Evolutionary conservation across 2,888 invertebrate genomes (phyloP).

Genomic region (Epinotia demarniana): DNA sequence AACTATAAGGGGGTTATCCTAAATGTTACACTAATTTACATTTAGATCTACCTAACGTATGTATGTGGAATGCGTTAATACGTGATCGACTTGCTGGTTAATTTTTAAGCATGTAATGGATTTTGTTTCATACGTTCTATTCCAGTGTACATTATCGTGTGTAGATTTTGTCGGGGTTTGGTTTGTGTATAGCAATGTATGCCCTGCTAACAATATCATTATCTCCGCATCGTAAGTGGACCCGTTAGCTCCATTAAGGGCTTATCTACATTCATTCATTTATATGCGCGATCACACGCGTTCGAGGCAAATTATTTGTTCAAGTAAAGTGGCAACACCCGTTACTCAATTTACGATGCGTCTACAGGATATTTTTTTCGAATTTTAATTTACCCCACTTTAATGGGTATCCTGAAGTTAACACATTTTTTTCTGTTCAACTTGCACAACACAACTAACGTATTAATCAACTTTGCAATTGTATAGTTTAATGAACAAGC

Average conservation of each 20-base stretch:
- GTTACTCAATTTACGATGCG: conserved; percentile 5
- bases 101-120: too few species aligned
- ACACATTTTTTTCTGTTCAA: too few species aligned
- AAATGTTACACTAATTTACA: too few species aligned
- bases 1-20: too few species aligned
- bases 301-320: conserved; percentile 58
- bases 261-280: conserved; percentile 63
- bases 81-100: too few species aligned
- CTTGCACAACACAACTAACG: too few species aligned
- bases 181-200: conserved; percentile 3
- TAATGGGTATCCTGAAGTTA: too few species aligned
- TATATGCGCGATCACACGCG: conserved; percentile 66
- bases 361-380: not conserved
- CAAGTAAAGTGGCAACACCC: conserved; percentile 48
- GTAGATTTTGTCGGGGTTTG: not conserved
- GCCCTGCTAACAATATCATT: conserved; percentile 17
- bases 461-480: too few species aligned
- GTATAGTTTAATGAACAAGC: too few species aligned
- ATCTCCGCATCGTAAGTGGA: conserved; percentile 54
- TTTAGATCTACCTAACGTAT: too few species aligned
- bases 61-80: too few species aligned
- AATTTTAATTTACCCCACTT: not conserved
- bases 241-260: conserved; percentile 63
- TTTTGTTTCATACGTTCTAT: not conserved
- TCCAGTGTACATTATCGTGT: not conserved